Evolutionary conservation across 2,888 invertebrate genomes (phyloP), one percentile per base, ranked within the genome.

Genomic region (Lepidonotus clava): DNA sequence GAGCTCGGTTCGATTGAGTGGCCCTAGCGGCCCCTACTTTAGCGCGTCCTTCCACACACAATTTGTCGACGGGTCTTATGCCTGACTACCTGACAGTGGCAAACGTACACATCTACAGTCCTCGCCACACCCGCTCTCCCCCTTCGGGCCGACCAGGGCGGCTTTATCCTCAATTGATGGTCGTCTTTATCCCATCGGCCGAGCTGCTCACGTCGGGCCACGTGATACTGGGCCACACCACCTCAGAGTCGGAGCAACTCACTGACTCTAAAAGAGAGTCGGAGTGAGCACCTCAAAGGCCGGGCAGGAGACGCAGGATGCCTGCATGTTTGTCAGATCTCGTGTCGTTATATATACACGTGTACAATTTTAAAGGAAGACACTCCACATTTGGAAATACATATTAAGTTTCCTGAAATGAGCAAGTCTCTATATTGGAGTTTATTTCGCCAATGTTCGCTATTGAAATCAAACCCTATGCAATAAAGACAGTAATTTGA

Each of bases 111-210:
- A 80, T 80, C 80, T 76, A 40, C 40, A 76, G 76, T 76, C 76
- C 8, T n/a, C 14, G 32, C 80, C 80, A 28, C 80, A 51, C 80
- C 46, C 80, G 1, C 32, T 66, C 66, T n/a, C n/a, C 14, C 66
- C 28, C 28, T n/a, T 8, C 14, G 6, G 11, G 14, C 66, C 14
- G 24, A 28, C 18, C 80, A 46, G 41, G 8, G 51, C 21, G 80
- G 80, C 28, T 41, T 80, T 80, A 80, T 80, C 51, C 80, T 46
- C 41, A 46, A 41, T 46, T 80, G 80, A 80, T 80, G 46, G 80
- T 34, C 51, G 80, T 80, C 80, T 80, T 46, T 46, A 46, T 46
- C 80, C 28, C 80, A 80, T 80, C 80, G 46, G 46, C 32, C 28
- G 80, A 46, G n/a, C 80, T n/a, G 28, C 80, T 80, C 80, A 80